Evolutionary conservation across 1,140 invertebrate genomes (phyloP).

Genomic region (Gyrodactylus salaris): DNA sequence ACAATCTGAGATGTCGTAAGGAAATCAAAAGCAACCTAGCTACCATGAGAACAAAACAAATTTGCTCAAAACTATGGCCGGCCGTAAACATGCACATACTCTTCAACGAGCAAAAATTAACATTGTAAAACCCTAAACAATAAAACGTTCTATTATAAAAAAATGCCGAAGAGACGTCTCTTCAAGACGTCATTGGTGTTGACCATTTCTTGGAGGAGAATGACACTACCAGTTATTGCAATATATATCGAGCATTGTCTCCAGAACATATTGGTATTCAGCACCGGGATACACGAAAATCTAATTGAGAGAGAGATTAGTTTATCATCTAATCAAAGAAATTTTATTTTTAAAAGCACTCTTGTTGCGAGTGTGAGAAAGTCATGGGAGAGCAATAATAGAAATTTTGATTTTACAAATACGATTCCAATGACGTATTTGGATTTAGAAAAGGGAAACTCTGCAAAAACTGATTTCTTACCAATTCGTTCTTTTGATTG

Average conservation of each 20-base stretch:
- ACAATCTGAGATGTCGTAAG: no score
- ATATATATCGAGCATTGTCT: background rate
- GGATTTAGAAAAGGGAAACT: no score
- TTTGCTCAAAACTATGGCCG: no score
- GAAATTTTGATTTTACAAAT: no score
- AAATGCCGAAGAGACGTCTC: background rate
- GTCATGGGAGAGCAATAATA: no score
- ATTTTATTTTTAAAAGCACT: no score
- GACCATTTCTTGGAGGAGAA: background rate
- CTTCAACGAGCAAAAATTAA: background rate
- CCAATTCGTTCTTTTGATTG: background rate
- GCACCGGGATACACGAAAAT: background rate
- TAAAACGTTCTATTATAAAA: background rate
- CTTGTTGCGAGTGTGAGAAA: no score
- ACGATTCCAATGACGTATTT: no score
- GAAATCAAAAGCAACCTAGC: no score
- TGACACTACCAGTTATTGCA: background rate
- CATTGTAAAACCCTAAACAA: background rate
- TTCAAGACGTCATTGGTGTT: background rate
- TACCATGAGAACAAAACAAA: no score
- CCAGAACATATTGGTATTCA: background rate
- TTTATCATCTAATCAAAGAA: no score
- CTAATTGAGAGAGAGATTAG: background rate
- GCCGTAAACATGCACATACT: background rate
- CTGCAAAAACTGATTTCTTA: background rate